Conservation (phyloP, 2,113 vertebrate genomes). For the Xenotilapia flavipinnis region DNA sequence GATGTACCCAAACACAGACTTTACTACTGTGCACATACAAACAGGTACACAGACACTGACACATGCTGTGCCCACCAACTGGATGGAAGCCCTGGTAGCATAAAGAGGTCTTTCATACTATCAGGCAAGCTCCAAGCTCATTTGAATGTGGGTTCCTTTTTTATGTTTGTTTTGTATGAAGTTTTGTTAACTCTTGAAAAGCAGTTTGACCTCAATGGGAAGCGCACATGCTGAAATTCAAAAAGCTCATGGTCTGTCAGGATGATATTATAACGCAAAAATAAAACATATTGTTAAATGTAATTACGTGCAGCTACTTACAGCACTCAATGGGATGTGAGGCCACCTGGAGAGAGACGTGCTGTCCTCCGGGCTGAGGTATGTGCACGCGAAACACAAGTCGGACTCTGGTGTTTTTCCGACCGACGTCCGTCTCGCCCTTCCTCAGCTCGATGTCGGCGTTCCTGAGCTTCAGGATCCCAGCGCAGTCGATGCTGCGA, state of each 20-base stretch:
- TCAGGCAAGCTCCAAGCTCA: neutral
- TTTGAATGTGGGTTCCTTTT: slow-evolving; percentile 26
- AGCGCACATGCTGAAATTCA: neutral
- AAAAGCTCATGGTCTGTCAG: neutral
- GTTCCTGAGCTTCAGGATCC: slow-evolving; percentile 94
- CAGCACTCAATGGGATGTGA: slow-evolving; percentile 97
- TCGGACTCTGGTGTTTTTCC: slow-evolving; percentile 94
- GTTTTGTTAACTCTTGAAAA: slow-evolving; percentile 33
- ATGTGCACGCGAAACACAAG: slow-evolving; percentile 93
- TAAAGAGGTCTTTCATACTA: slow-evolving; percentile 43
- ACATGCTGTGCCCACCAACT: slow-evolving; percentile 3
- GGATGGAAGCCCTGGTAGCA: slow-evolving; percentile 4
- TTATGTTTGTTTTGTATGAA: slow-evolving; percentile 19
- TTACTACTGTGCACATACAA: slow-evolving; percentile 23
- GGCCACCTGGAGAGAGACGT: slow-evolving; percentile 85
- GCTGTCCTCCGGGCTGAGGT: slow-evolving; percentile 82
- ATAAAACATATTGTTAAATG: neutral
- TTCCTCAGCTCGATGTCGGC: slow-evolving; percentile 96
- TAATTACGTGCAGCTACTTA: slow-evolving; percentile 65
- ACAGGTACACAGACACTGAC: slow-evolving; percentile 1
- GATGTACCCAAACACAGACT: slow-evolving; percentile 47
- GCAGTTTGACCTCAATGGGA: neutral
- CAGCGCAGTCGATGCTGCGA: slow-evolving; percentile 91
- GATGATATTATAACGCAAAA: neutral
- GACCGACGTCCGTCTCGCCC: slow-evolving; percentile 94